A percentile compares a stretch with the other conserved stretches of the same genome.
These are phyloP conservation scores for Parthenolecanium corni DNA, from an alignment of 2,888 invertebrate species.

Conservation along the genomic window DNA sequence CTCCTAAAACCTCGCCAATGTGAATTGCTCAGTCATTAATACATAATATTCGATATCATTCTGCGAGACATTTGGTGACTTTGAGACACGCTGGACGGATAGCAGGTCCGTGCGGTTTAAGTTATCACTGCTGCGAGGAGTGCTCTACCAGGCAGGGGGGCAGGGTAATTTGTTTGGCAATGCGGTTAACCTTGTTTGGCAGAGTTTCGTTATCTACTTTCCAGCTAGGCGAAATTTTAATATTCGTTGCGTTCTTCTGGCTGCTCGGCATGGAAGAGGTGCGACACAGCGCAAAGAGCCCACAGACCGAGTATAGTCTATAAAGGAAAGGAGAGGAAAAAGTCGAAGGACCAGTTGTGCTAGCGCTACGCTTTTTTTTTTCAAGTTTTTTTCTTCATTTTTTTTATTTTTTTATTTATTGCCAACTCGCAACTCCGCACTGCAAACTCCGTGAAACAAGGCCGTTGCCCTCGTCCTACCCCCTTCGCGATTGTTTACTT, in stretches of 20 bases:
- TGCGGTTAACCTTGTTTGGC: slow-evolving; percentile 22
- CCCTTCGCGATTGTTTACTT: slow-evolving; percentile 26
- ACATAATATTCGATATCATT: no score
- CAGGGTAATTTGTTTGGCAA: slow-evolving; percentile 23
- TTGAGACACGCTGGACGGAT: no score
- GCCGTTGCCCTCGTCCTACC: slow-evolving; percentile 24
- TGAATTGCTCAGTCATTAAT: no score
- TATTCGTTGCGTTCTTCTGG: slow-evolving; percentile 10
- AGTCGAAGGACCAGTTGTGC: slow-evolving; percentile 23
- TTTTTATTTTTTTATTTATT: slow-evolving; percentile 3
- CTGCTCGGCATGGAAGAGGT: no score
- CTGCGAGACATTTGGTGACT: no score
- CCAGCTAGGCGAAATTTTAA: slow-evolving; percentile 24
- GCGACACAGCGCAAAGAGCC: no score
- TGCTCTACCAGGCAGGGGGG: background rate
- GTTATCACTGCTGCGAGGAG: no score
- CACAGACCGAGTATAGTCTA: no score
- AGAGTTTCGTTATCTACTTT: slow-evolving; percentile 22
- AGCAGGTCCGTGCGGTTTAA: no score
- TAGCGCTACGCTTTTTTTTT: slow-evolving; percentile 1
- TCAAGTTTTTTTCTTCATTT: no score
- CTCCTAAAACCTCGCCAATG: no score
- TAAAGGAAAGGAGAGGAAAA: background rate
- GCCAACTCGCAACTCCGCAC: slow-evolving; percentile 22
- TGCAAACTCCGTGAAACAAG: slow-evolving; percentile 23